Evolutionary conservation across 2,797 vertebrate genomes (phyloP).

Genomic region (Zalophus californianus): DNA sequence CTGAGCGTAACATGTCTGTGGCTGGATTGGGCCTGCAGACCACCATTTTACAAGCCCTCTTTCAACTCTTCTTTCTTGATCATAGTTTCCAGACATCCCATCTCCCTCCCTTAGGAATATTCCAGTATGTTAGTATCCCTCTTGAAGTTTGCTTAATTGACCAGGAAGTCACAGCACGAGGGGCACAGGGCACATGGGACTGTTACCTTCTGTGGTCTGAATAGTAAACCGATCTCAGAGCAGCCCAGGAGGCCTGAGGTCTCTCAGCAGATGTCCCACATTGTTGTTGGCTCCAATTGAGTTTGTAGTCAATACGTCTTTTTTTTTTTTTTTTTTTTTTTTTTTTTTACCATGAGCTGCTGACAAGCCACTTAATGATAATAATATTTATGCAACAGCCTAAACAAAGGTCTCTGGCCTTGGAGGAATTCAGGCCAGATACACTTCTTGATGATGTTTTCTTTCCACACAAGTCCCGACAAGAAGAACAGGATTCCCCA

Average conservation of each 20-base stretch:
- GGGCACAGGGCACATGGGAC: neutral
- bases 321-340: neutral
- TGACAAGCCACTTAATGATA: conserved; percentile 79
- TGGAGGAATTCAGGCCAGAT: conserved; percentile 62
- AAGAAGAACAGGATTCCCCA: conserved; percentile 40
- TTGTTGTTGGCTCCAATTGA: conserved; percentile 23
- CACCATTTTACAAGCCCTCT: conserved; percentile 38
- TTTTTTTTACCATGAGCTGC: conserved; percentile 62
- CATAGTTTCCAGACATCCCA: conserved; percentile 42
- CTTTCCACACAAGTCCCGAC: conserved; percentile 58
- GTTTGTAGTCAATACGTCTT: conserved; percentile 66
- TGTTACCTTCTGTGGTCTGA: conserved; percentile 41
- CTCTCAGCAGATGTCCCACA: conserved; percentile 66
- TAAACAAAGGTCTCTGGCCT: conserved; percentile 74
- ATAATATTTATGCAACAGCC: conserved; percentile 78
- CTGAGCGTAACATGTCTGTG: neutral
- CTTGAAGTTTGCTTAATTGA: conserved; percentile 51
- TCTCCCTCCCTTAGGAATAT: neutral
- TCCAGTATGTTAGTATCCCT: neutral
- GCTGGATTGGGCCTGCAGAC: neutral
- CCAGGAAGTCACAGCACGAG: neutral
- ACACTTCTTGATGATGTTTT: conserved; percentile 66
- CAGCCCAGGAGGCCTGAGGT: conserved; percentile 31
- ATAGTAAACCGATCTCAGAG: neutral
- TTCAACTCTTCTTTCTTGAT: neutral